Evolutionary conservation across 2,113 vertebrate genomes (phyloP), one percentile per base, ranked within the genome.

Genomic region (Onychostruthus taczanowskii): DNA sequence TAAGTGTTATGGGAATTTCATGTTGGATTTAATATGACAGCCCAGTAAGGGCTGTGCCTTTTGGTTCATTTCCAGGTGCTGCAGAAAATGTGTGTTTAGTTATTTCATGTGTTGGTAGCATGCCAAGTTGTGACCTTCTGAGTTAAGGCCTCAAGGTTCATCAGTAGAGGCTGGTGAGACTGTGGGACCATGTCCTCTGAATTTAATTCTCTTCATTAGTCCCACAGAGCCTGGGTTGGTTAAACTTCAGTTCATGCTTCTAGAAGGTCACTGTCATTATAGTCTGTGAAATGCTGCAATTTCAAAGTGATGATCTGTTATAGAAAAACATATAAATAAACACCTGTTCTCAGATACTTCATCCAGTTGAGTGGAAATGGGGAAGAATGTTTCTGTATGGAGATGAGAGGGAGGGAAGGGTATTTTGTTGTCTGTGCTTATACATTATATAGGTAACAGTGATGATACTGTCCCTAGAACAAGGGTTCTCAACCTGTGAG

Each of bases 401-500:
- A 86, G 72, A 80, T 62, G 53, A 74, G 30, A 7, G 41, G 50
- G 75, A 83, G 63, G 68, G 50, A 92, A 19, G 33, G 43, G 5
- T 55, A 21, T 78, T 67, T 63, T 61, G 13, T 91, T 80, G 56
- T 94, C 80, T 94, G 80, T 89, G 61, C 58, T 78, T 61, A 9
- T 58, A 68, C 16, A 6, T 67, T 72, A 4, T 23, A 2, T 35
- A 87, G 72, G 43, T 80, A 75, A 37, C 61, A 53, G 41, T 4
- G 6, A 11, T 91, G 31, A 43, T 58, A 7, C 0, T 90, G 76
- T 68, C 64, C 39, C 88, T 96, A 89, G 56, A 95, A 89, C 95
- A 95, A 87, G 94, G 94, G 77, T 94, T 96, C 94, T 97, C 95
- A 96, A 94, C 93, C 93, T 97, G 89, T 72, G 37, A 61, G 64